Evolutionary conservation across 1,140 invertebrate genomes (phyloP).

Genomic region (Druon quercuslanigerum): DNA sequence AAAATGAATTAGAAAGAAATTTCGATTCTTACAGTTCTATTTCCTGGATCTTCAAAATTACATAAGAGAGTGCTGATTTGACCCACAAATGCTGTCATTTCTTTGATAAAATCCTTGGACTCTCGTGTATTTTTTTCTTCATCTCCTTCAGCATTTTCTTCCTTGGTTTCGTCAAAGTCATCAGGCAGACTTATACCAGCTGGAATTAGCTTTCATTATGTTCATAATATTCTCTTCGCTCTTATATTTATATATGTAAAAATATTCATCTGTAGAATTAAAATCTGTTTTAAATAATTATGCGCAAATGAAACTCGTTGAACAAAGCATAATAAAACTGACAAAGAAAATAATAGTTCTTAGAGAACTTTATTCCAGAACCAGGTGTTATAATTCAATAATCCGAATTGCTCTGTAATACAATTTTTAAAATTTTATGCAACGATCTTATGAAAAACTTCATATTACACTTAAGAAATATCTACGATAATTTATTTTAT

Average conservation of each 20-base stretch:
- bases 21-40: conserved; percentile 85
- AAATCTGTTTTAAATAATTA: conserved; percentile 29
- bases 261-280: neutral
- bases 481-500: no score
- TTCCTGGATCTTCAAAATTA: conserved; percentile 88
- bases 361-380: no score
- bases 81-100: conserved; percentile 88
- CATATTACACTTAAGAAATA: no score
- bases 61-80: conserved; percentile 87
- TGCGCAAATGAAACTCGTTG: neutral
- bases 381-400: no score
- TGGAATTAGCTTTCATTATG: conserved; percentile 36
- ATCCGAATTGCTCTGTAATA: no score
- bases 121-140: conserved; percentile 86
- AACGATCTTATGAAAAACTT: no score
- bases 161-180: conserved; percentile 41
- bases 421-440: no score
- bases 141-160: conserved; percentile 42
- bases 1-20: conserved; percentile 9
- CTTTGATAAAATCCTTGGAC: conserved; percentile 82
- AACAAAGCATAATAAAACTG: no score
- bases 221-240: conserved; percentile 20
- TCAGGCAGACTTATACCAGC: conserved; percentile 50
- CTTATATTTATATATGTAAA: conserved; percentile 16
- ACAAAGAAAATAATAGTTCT: no score